Evolutionary conservation across 2,888 invertebrate genomes (phyloP).

Genomic region (Myopa testacea): DNA sequence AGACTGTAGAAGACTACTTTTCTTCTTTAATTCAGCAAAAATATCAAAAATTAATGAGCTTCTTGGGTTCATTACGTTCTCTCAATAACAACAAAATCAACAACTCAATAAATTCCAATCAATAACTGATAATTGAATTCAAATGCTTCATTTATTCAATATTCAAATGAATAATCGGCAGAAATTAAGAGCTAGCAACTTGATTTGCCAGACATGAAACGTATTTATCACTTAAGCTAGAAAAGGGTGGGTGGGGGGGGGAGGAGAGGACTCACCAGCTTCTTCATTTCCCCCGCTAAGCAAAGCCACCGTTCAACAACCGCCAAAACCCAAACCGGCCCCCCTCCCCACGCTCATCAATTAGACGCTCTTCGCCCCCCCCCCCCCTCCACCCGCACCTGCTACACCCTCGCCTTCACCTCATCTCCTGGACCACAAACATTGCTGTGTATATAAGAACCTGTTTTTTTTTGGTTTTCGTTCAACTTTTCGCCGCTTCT

Average conservation of each 20-base stretch:
- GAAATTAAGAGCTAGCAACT: neutral
- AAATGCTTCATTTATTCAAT: neutral
- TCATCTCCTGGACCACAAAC: neutral
- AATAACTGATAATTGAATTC: constrained; percentile 1
- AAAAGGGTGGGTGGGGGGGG: neutral
- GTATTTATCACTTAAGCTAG: neutral
- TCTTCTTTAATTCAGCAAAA: too few relatives aligned
- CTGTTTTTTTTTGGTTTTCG: neutral
- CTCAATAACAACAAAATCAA: neutral
- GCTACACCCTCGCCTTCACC: neutral
- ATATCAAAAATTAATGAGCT: too few relatives aligned
- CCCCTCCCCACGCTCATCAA: too few relatives aligned
- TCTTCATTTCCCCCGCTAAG: neutral
- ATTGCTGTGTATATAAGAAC: neutral
- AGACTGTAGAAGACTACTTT: too few relatives aligned
- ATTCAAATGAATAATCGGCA: neutral
- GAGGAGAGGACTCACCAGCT: neutral
- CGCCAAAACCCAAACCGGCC: too few relatives aligned
- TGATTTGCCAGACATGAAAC: neutral
- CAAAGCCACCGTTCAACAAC: too few relatives aligned
- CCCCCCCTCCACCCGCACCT: neutral
- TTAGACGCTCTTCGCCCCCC: too few relatives aligned
- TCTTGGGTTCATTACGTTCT: neutral
- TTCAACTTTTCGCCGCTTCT: constrained; percentile 1
- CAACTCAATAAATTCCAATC: neutral